phyloP scores from a whole-genome alignment of 2,888 invertebrate genomes.

The Hypomecis atomaria region DNA sequence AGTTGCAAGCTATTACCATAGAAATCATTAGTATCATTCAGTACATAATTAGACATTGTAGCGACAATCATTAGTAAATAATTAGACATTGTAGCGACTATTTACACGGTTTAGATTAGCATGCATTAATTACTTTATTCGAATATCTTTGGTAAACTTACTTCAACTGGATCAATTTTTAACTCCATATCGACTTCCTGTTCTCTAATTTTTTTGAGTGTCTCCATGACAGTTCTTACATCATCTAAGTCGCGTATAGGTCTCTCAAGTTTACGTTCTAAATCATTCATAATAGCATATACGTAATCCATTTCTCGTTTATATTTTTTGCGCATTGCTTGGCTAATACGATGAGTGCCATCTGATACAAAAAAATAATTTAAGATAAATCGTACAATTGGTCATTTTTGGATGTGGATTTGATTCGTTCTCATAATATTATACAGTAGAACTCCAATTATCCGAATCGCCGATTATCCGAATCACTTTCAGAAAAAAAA shows the following conservation, averaged over 20 bases:
- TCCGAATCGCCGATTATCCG: no score
- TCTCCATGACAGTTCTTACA: constrained; percentile 96
- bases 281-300: constrained; percentile 95
- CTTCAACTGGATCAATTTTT: constrained; percentile 96
- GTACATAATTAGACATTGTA: no score
- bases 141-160: constrained; percentile 50
- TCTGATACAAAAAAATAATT: constrained; percentile 71
- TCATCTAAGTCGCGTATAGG: constrained; percentile 97
- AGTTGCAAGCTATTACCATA: no score
- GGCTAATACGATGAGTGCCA: constrained; percentile 91
- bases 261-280: constrained; percentile 94
- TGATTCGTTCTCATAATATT: no score
- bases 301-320: constrained; percentile 97
- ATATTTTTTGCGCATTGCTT: constrained; percentile 95
- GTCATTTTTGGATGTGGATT: neutral
- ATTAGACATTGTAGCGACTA: no score
- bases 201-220: constrained; percentile 95
- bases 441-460: no score
- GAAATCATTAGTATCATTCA: no score
- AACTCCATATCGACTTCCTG: constrained; percentile 98
- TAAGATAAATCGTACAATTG: neutral
- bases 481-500: no score
- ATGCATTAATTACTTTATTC: no score
- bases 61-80: no score
- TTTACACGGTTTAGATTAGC: no score